These are phyloP conservation scores for Progne subis DNA, from an alignment of 2,113 vertebrate species.

Conservation along the genomic window DNA sequence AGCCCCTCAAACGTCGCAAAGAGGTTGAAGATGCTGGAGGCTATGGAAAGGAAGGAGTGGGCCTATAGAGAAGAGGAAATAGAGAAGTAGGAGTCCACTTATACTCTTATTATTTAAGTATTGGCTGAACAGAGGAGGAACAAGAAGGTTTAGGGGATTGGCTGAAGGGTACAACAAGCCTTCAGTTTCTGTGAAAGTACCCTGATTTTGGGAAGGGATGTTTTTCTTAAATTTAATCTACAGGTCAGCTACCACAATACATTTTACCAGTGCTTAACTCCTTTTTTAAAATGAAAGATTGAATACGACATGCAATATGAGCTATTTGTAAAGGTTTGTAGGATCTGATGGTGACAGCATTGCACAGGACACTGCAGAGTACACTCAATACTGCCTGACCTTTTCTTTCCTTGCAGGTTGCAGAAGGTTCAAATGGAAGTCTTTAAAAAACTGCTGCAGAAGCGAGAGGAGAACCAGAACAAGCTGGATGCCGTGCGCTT, in stretches of 20 bases:
- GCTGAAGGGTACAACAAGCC: neutral
- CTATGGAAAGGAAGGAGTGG: slow-evolving; percentile 92
- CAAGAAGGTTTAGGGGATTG: neutral
- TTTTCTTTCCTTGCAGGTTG: slow-evolving; percentile 75
- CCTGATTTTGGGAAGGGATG: neutral
- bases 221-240: neutral
- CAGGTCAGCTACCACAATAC: neutral
- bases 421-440: slow-evolving; percentile 82
- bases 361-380: neutral
- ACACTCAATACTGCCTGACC: neutral
- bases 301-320: neutral
- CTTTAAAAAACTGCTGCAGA: slow-evolving; percentile 76
- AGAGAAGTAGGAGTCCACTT: slow-evolving; percentile 77
- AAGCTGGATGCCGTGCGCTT: slow-evolving; percentile 68
- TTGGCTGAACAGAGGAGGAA: neutral
- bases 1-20: slow-evolving; percentile 77
- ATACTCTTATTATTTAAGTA: neutral
- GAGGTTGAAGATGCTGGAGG: slow-evolving; percentile 88
- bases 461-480: slow-evolving; percentile 72
- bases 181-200: neutral
- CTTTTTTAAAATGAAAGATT: neutral
- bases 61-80: slow-evolving; percentile 91
- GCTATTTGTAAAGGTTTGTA: neutral
- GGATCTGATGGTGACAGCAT: neutral
- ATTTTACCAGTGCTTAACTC: neutral